Percentiles rank a stretch among this genome's conserved stretches.
These are phyloP conservation scores for Atethmia centrago DNA, from an alignment of 2,888 invertebrate genomes.

Conservation along the genomic window DNA sequence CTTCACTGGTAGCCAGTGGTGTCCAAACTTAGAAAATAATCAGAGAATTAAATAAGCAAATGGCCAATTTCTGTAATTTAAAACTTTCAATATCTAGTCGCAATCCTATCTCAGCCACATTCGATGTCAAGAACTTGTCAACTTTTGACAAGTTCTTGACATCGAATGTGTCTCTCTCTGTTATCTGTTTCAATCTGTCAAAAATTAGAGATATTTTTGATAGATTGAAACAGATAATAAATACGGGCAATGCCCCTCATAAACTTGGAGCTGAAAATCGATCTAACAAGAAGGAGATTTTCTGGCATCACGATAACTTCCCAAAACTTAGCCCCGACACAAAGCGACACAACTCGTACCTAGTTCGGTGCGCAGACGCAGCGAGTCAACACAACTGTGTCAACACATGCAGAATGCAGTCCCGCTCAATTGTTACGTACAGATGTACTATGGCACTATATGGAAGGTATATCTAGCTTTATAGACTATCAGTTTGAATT, in stretches of 20 bases:
- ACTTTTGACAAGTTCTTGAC: too few species aligned
- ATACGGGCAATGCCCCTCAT: not conserved
- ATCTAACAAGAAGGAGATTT: not conserved
- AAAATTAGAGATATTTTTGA: not conserved
- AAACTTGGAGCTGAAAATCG: not conserved
- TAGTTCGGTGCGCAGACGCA: conserved; percentile 45
- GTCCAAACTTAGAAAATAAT: not conserved
- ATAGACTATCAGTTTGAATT: not conserved
- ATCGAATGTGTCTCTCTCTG: too few species aligned
- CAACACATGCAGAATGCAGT: conserved; percentile 63
- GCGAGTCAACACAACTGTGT: conserved; percentile 63
- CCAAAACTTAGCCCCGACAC: conserved; percentile 22
- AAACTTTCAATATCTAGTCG: not conserved
- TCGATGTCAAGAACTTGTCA: too few species aligned
- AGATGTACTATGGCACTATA: conserved; percentile 15
- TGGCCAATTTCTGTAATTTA: not conserved
- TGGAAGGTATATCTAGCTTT: not conserved
- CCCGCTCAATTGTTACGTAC: conserved; percentile 50
- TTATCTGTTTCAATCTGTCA: too few species aligned
- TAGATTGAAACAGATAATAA: not conserved
- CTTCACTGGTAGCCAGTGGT: not conserved
- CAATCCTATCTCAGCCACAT: not conserved
- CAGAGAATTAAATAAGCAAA: not conserved
- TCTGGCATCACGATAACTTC: not conserved
- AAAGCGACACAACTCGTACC: conserved; percentile 34